Percentiles rank a stretch among this genome's conserved stretches.
Conservation (phyloP, 2,113 vertebrate species). For the Seriola dumerili region DNA sequence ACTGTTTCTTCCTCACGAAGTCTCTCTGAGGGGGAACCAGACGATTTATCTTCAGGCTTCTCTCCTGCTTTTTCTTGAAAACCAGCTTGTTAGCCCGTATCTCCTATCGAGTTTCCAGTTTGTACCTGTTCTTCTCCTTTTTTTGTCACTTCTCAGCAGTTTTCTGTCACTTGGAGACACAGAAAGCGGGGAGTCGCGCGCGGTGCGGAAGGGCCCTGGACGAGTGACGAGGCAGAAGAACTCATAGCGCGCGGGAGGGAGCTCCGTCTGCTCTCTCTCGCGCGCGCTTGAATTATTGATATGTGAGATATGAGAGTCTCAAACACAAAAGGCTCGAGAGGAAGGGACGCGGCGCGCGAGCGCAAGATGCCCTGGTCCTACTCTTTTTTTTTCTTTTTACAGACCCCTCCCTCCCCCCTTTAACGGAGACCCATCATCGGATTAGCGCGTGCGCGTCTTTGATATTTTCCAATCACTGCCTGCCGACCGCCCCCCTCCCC, state of each 20-base stretch:
- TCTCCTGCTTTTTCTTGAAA: background rate
- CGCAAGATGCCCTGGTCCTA: conserved; percentile 66
- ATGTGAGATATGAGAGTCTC: conserved; percentile 86
- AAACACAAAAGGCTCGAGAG: conserved; percentile 87
- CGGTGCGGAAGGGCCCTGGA: conserved; percentile 81
- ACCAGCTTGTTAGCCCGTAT: background rate
- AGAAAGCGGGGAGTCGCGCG: conserved; percentile 67
- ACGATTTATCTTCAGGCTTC: conserved; percentile 6
- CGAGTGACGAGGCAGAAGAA: conserved; percentile 81
- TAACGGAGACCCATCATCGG: conserved; percentile 76
- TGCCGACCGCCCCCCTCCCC: conserved; percentile 67
- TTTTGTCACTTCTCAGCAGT: conserved; percentile 55
- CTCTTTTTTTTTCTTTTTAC: conserved; percentile 18
- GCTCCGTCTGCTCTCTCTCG: conserved; percentile 83
- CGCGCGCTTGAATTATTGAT: conserved; percentile 90
- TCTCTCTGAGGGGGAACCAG: background rate
- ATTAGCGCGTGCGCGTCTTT: conserved; percentile 72
- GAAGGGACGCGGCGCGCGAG: conserved; percentile 71
- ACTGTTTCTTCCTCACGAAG: conserved; percentile 23
- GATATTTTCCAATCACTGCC: conserved; percentile 80
- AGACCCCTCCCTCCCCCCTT: conserved; percentile 61
- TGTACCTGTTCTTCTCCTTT: conserved; percentile 41
- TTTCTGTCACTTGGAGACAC: conserved; percentile 77
- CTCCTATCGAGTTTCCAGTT: conserved; percentile 34
- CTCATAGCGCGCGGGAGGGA: conserved; percentile 85